These are phyloP conservation scores for Mesitornis unicolor DNA, from an alignment of 2,113 vertebrate genomes.

Conservation along the genomic window DNA sequence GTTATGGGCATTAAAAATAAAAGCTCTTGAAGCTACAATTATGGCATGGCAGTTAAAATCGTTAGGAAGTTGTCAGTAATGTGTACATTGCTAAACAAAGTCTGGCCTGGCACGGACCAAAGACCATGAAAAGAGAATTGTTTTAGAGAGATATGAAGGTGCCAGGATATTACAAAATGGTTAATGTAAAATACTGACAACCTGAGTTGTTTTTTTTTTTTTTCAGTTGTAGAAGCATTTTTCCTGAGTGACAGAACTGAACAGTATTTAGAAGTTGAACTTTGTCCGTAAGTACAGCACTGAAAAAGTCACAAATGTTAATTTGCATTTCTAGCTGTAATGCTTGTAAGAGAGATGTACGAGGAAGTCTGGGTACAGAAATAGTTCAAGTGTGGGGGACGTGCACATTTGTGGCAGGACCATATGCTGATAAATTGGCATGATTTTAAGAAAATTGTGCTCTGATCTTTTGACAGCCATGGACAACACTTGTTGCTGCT, in stretches of 20 bases:
- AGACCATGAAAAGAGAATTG: background rate
- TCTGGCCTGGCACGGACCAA: background rate
- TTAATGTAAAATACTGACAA: background rate
- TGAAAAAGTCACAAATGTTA: background rate
- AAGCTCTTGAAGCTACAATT: background rate
- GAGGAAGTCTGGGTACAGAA: background rate
- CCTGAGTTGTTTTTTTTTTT: background rate
- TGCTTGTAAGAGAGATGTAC: background rate
- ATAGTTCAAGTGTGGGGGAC: background rate
- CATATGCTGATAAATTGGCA: background rate
- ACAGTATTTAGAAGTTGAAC: conserved; percentile 91
- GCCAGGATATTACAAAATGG: background rate
- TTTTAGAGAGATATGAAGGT: background rate
- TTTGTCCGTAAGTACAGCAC: conserved; percentile 87
- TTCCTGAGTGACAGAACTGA: conserved; percentile 84
- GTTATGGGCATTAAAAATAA: background rate
- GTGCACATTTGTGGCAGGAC: background rate
- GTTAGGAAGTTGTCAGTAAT: background rate
- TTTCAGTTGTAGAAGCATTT: conserved; percentile 89
- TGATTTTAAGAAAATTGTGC: background rate
- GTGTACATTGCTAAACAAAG: background rate
- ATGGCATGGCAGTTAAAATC: background rate
- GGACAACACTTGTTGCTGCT: conserved; percentile 90
- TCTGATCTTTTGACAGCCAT: conserved; percentile 77
- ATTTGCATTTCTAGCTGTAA: background rate